Conservation (phyloP, 2,888 invertebrate genomes). For the Eupeodes luniger region DNA sequence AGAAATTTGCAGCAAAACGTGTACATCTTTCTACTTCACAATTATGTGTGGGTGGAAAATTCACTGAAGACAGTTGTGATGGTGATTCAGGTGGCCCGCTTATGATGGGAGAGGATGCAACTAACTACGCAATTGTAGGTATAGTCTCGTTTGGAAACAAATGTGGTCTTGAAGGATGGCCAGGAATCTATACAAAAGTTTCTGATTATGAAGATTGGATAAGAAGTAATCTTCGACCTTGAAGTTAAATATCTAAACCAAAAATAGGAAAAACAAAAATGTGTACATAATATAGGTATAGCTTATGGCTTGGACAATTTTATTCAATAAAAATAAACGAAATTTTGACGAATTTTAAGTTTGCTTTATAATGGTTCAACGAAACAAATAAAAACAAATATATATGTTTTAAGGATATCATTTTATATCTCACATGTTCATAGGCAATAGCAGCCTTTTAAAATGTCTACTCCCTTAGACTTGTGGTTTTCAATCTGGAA, state of each 20-base stretch:
- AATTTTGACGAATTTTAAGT: no score
- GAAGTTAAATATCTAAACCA: constrained; percentile 55
- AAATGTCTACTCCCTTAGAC: no score
- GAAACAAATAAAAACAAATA: no score
- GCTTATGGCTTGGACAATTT: no score
- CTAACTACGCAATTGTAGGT: constrained; percentile 82
- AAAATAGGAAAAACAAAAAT: neutral
- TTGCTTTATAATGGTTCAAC: no score
- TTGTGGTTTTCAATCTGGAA: no score
- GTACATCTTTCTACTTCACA: constrained; percentile 79
- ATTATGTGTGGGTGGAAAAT: constrained; percentile 84
- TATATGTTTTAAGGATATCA: no score
- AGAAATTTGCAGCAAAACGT: constrained; percentile 79
- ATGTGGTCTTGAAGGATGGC: constrained; percentile 85
- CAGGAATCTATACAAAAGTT: constrained; percentile 89
- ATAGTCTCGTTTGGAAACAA: constrained; percentile 85
- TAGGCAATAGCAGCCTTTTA: no score
- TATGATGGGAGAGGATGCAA: constrained; percentile 81
- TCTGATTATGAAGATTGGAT: constrained; percentile 88
- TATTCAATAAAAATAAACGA: no score
- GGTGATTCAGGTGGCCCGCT: constrained; percentile 89
- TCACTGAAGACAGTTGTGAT: constrained; percentile 86
- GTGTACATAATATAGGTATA: no score
- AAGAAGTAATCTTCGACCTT: constrained; percentile 84
- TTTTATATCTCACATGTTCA: no score